Evolutionary conservation across 2,113 vertebrate genomes (phyloP).

Genomic region (Cyanocitta stelleri): DNA sequence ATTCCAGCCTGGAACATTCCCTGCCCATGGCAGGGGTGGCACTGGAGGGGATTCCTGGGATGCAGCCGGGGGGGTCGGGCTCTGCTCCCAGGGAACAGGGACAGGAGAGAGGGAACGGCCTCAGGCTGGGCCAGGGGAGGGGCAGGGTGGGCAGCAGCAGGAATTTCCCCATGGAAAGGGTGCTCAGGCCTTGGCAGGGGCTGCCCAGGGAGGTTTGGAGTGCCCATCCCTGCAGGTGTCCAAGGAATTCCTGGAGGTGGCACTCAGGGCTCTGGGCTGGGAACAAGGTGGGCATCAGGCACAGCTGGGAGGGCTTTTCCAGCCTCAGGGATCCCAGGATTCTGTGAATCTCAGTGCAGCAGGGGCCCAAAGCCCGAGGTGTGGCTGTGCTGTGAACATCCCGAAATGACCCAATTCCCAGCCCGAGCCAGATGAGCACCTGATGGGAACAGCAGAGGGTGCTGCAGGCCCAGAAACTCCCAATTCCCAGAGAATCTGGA

Average conservation of each 20-base stretch:
- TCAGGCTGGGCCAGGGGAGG: not conserved
- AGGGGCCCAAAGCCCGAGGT: not conserved
- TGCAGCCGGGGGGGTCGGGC: not conserved
- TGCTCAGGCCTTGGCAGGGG: fast-evolving
- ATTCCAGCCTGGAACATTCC: not conserved
- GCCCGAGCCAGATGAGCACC: not conserved
- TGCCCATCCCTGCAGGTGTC: not conserved
- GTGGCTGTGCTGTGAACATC: not conserved
- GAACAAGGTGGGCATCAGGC: fast-evolving
- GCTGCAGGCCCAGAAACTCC: not conserved
- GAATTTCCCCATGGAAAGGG: not conserved
- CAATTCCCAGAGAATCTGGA: fast-evolving
- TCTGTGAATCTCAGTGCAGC: fast-evolving
- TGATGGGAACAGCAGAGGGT: not conserved
- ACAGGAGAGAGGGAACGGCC: not conserved
- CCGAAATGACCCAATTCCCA: not conserved
- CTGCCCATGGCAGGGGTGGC: not conserved
- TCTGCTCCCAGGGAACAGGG: not conserved
- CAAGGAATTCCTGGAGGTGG: not conserved
- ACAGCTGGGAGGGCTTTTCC: not conserved
- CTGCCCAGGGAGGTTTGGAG: not conserved
- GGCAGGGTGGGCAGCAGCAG: fast-evolving
- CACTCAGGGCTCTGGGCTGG: not conserved
- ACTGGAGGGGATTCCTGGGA: not conserved
- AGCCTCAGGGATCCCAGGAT: fast-evolving